Evolutionary conservation across 2,888 invertebrate genomes (phyloP).

Genomic region (Mechanitis messenoides): DNA sequence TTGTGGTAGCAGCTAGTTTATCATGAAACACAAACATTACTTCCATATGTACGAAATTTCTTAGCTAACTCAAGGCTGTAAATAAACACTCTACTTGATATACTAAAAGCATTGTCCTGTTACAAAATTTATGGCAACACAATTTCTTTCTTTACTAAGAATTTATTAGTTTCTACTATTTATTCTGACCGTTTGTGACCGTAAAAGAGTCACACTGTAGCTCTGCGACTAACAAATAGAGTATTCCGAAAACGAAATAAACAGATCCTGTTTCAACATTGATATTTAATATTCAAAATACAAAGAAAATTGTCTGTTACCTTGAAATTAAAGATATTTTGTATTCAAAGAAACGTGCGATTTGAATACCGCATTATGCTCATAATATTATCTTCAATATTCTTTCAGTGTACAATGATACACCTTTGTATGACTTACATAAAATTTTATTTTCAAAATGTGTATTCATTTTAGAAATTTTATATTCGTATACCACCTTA

Average conservation of each 20-base stretch:
- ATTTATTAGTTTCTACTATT: slow-evolving; percentile 11
- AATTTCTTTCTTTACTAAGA: slow-evolving; percentile 6
- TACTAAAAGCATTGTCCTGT: slow-evolving; percentile 14
- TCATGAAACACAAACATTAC: too few species aligned
- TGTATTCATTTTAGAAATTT: too few species aligned
- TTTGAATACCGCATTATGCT: not conserved
- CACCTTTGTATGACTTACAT: not conserved
- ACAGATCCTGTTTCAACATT: too few species aligned
- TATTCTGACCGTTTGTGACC: slow-evolving; percentile 6
- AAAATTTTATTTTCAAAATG: too few species aligned
- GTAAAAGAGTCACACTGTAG: not conserved
- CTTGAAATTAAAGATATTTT: not conserved
- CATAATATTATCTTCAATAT: not conserved
- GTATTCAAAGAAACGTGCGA: not conserved
- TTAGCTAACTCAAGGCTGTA: not conserved
- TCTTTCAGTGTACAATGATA: not conserved
- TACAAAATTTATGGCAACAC: slow-evolving; percentile 14
- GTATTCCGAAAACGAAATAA: too few species aligned
- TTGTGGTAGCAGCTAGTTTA: too few species aligned
- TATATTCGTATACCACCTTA: too few species aligned
- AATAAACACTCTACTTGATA: slow-evolving; percentile 6
- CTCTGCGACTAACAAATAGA: not conserved
- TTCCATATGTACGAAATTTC: not conserved
- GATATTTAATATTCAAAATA: too few species aligned
- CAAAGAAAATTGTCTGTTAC: slow-evolving; percentile 4